A percentile compares a stretch with the other conserved stretches of the same genome.
phyloP scores from a whole-genome alignment of 1,140 invertebrate species.

The Brachionus rotundiformis region DNA sequence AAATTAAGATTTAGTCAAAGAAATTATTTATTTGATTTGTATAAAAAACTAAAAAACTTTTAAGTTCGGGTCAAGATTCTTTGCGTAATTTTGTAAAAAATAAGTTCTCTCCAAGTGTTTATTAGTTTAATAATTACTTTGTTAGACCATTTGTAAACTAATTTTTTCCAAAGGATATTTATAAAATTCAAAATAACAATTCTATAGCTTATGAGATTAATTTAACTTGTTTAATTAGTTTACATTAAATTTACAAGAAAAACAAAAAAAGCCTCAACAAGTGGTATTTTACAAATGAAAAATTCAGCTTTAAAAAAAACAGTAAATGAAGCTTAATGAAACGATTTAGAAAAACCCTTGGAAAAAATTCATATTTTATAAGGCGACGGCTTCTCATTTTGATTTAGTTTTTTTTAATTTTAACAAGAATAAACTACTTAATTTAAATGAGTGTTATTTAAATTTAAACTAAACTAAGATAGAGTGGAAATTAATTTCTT shows the following conservation, averaged over 20 bases:
- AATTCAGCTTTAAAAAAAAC: background rate
- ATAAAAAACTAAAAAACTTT: too few species aligned
- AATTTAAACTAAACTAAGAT: background rate
- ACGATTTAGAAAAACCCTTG: background rate
- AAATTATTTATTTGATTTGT: too few species aligned
- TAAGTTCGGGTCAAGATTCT: background rate
- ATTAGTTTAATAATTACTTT: background rate
- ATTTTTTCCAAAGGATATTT: background rate
- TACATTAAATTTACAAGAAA: background rate
- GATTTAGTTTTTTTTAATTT: background rate
- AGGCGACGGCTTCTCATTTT: background rate
- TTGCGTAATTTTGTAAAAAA: background rate
- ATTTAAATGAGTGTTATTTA: background rate
- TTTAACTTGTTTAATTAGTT: slow-evolving; percentile 28
- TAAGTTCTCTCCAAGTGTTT: background rate
- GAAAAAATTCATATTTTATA: background rate
- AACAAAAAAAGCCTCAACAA: background rate
- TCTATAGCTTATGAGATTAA: background rate
- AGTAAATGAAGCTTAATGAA: background rate
- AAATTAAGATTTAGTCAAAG: too few species aligned
- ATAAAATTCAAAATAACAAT: background rate
- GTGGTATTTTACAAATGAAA: background rate
- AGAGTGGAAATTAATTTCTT: background rate
- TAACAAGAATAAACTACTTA: background rate
- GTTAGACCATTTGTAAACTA: background rate